A percentile compares a stretch with the other conserved stretches of the same genome.
Conservation (phyloP, 1,140 invertebrate genomes). For the Trichomalopsis sarcophagae region DNA sequence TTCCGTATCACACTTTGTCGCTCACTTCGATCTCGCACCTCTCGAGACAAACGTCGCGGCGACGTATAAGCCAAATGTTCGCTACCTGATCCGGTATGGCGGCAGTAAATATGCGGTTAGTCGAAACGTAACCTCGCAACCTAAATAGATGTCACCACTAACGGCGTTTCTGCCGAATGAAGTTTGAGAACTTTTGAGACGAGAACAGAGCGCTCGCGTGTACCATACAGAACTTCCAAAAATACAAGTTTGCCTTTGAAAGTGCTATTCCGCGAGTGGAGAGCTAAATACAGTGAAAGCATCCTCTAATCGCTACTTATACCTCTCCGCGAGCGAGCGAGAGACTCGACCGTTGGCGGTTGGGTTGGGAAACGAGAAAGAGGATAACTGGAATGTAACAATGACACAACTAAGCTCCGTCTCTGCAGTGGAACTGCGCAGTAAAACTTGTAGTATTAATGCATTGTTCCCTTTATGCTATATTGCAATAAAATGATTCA, state of each 20-base stretch:
- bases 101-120: neutral
- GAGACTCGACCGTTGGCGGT: neutral
- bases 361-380: constrained; percentile 16
- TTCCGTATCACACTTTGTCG: too few species aligned
- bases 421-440: neutral
- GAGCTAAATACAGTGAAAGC: constrained; percentile 16
- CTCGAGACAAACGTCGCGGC: too few species aligned
- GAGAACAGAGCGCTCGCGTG: too few species aligned
- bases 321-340: neutral
- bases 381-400: constrained; percentile 31
- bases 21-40: too few species aligned
- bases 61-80: too few species aligned
- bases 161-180: too few species aligned
- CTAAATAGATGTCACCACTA: too few species aligned
- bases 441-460: constrained; percentile 31
- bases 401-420: constrained; percentile 16
- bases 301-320: constrained; percentile 12
- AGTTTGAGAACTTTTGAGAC: too few species aligned
- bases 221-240: neutral
- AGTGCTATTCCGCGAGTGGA: constrained; percentile 1
- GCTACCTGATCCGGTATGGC: too few species aligned
- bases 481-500: neutral
- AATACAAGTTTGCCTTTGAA: constrained; percentile 12
- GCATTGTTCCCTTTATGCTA: neutral
- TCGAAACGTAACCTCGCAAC: too few species aligned